Conservation (phyloP, 2,888 invertebrate genomes). For the Tipula lateralis region DNA sequence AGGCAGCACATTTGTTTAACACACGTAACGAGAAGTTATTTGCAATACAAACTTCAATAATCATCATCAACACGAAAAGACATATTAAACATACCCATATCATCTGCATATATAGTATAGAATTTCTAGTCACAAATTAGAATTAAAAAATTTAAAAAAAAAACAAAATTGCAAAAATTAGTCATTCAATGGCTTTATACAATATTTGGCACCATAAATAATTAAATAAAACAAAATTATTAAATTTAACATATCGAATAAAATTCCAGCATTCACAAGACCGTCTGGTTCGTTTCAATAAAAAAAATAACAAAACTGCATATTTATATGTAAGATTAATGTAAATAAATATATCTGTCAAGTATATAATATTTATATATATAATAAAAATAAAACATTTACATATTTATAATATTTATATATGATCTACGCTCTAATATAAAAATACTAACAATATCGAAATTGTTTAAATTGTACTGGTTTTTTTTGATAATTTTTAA, state of each 20-base stretch:
- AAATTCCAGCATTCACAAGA: not conserved
- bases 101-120: not conserved
- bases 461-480: not conserved
- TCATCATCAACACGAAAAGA: not conserved
- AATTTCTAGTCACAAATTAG: not conserved
- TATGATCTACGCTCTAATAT: not conserved
- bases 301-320: not conserved
- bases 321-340: not conserved
- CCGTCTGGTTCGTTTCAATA: not conserved
- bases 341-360: not conserved
- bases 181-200: constrained; percentile 5
- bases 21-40: not conserved
- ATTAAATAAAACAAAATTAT: not conserved
- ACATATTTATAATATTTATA: not conserved
- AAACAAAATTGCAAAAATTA: not conserved
- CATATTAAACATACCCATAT: not conserved
- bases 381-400: not conserved
- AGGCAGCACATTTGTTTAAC: not conserved
- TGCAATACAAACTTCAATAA: too few species aligned
- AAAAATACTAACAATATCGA: not conserved
- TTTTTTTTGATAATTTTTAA: not conserved
- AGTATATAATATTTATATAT: not conserved
- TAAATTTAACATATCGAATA: not conserved
- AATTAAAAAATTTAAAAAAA: not conserved
- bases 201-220: constrained; percentile 2